Conservation (phyloP, 2,797 vertebrate species). For the Pantherophis alleghaniensis region DNA sequence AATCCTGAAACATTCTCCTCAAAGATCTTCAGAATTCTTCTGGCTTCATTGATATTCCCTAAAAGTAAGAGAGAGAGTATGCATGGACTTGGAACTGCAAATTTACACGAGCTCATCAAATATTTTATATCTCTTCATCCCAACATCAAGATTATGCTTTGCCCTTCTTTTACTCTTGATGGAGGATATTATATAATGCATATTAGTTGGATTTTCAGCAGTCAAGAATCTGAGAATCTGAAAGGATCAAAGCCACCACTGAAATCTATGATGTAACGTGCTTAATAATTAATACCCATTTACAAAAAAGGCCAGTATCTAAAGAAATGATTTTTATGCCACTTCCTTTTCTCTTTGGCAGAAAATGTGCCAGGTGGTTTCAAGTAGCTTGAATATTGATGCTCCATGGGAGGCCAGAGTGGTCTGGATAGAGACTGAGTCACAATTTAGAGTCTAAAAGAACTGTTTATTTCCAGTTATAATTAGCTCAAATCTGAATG, state of each 20-base stretch:
- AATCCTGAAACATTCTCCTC: constrained; percentile 84
- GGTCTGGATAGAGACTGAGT: background rate
- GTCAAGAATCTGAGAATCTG: background rate
- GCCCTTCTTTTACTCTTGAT: background rate
- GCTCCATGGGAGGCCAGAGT: background rate
- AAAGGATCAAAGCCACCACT: background rate
- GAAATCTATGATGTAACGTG: background rate
- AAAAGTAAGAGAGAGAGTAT: constrained; percentile 28
- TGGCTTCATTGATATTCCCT: constrained; percentile 91
- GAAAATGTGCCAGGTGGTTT: background rate
- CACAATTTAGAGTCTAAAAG: background rate
- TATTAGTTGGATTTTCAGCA: background rate
- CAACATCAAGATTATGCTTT: background rate
- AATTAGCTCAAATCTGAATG: background rate
- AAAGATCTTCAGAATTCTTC: constrained; percentile 84
- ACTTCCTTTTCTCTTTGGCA: background rate
- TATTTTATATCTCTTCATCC: background rate
- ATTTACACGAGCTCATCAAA: no score
- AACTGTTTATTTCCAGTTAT: background rate
- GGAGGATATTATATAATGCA: background rate
- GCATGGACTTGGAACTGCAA: background rate
- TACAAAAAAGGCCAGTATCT: background rate
- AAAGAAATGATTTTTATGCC: background rate
- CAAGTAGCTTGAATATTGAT: background rate
- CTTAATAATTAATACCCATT: background rate